Conservation (phyloP, 2,797 vertebrate species). For the Ciconia nigra region DNA sequence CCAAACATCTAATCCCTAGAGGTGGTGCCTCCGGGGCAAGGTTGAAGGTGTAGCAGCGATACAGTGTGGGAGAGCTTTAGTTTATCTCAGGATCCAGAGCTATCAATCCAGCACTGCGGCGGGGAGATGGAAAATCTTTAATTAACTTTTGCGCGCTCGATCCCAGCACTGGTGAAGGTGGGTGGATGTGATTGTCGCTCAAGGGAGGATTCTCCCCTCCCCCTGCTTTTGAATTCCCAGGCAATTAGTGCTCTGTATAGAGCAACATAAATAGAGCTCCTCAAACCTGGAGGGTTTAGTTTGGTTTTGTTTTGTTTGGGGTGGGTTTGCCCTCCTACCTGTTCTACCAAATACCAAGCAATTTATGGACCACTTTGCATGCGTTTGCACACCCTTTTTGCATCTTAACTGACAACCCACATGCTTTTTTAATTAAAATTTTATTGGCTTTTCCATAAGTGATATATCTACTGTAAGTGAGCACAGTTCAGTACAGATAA, state of each 20-base stretch:
- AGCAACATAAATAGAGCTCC: slow-evolving; percentile 35
- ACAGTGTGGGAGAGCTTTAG: slow-evolving; percentile 5
- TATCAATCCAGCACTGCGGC: neutral
- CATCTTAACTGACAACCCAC: slow-evolving; percentile 44
- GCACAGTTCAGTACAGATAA: slow-evolving; percentile 51
- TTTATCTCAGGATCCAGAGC: slow-evolving; percentile 36
- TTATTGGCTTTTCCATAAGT: slow-evolving; percentile 67
- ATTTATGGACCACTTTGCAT: neutral
- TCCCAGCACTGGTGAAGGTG: slow-evolving; percentile 2
- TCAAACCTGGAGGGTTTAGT: neutral
- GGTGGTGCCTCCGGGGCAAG: neutral
- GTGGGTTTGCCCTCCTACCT: neutral
- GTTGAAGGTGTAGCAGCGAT: neutral
- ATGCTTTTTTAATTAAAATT: slow-evolving; percentile 66
- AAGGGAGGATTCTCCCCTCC: slow-evolving; percentile 14
- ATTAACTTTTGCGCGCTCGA: slow-evolving; percentile 25
- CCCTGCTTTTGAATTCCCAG: slow-evolving; percentile 49
- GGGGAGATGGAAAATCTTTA: slow-evolving; percentile 48
- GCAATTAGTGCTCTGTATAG: neutral
- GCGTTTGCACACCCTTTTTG: slow-evolving; percentile 1
- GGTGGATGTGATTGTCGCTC: slow-evolving; percentile 29
- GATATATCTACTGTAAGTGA: slow-evolving; percentile 55
- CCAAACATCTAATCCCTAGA: neutral
- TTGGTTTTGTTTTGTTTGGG: neutral
- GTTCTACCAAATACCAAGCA: neutral